Percentiles rank a stretch among this genome's conserved stretches.
Evolutionary conservation across 2,888 invertebrate species (phyloP).

Genomic region (Gibbula magus): DNA sequence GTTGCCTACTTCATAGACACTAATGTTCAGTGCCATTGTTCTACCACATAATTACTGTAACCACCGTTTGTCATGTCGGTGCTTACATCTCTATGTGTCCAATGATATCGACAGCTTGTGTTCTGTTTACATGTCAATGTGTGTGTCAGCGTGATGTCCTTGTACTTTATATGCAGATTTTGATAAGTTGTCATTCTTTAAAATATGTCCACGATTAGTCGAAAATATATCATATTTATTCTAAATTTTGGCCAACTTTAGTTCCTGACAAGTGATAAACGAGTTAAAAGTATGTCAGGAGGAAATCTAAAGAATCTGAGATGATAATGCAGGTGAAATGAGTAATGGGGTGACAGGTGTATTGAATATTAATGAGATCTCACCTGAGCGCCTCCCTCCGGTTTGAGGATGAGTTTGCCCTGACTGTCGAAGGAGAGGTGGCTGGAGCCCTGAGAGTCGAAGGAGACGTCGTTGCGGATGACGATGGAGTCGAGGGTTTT

Average conservation of each 20-base stretch:
- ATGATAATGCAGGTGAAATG: neutral
- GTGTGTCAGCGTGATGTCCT: neutral
- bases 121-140: neutral
- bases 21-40: too few relatives aligned
- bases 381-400: conserved; percentile 3
- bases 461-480: conserved; percentile 38
- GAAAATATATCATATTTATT: neutral
- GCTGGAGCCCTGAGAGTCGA: conserved; percentile 26
- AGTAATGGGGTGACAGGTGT: neutral
- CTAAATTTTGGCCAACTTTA: neutral
- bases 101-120: too few relatives aligned
- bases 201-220: neutral
- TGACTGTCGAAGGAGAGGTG: conserved; percentile 24
- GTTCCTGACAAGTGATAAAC: neutral
- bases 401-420: conserved; percentile 12
- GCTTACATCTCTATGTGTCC: too few relatives aligned
- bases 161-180: too few relatives aligned
- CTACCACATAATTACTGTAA: too few relatives aligned
- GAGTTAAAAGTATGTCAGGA: neutral
- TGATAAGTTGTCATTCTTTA: too few relatives aligned
- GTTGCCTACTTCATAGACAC: too few relatives aligned
- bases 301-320: neutral
- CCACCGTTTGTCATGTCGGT: too few relatives aligned
- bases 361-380: neutral
- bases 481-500: conserved; percentile 38